A percentile compares a stretch with the other conserved stretches of the same genome.
phyloP scores from a whole-genome alignment of 2,888 invertebrate species.

The Habroteleia sp. region DNA sequence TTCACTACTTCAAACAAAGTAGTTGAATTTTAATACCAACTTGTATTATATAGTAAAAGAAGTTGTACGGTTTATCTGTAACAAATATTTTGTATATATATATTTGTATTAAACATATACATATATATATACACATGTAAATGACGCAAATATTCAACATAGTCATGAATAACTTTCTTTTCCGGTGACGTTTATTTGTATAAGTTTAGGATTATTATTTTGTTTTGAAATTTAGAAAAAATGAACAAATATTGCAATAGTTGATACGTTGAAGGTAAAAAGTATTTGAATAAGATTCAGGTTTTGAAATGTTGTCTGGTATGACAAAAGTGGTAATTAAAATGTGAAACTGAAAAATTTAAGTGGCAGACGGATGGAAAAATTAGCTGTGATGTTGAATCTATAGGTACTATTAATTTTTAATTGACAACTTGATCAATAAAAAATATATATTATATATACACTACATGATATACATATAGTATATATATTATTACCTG shows the following conservation, averaged over 20 bases:
- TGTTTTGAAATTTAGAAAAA: too few relatives aligned
- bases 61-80: conserved; percentile 55
- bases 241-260: conserved; percentile 48
- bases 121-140: conserved; percentile 44
- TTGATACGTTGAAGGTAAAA: too few relatives aligned
- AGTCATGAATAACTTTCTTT: conserved; percentile 9
- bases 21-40: conserved; percentile 23
- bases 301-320: conserved; percentile 37
- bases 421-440: conserved; percentile 69
- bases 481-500: conserved; percentile 67
- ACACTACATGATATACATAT: conserved; percentile 52
- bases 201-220: too few relatives aligned
- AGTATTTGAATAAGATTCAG: conserved; percentile 30
- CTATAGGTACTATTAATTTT: conserved; percentile 78
- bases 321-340: conserved; percentile 34
- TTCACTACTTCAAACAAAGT: conserved; percentile 5
- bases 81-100: conserved; percentile 61
- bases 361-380: conserved; percentile 51
- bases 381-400: conserved; percentile 80
- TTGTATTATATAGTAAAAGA: conserved; percentile 28
- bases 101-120: conserved; percentile 49
- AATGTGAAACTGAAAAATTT: conserved; percentile 52
- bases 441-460: conserved; percentile 61
- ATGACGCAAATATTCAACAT: conserved; percentile 25
- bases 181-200: conserved; percentile 10